Conservation (phyloP, 1,140 invertebrate genomes). For the Adelges cooleyi region DNA sequence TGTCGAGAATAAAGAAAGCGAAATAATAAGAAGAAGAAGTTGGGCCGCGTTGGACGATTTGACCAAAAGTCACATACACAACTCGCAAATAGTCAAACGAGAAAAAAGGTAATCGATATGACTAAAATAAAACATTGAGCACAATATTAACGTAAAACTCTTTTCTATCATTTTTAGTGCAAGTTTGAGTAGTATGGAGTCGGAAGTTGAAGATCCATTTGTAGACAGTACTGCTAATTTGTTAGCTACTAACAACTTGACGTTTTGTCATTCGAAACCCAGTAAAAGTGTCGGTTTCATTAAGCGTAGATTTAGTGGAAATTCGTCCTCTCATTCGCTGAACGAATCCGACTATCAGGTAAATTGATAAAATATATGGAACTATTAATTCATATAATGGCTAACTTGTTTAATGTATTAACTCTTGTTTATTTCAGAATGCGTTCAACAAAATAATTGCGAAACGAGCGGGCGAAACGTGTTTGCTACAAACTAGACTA, state of each 20-base stretch:
- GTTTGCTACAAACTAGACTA: constrained; percentile 55
- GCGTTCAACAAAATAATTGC: constrained; percentile 49
- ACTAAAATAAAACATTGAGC: background rate
- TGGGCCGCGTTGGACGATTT: constrained; percentile 65
- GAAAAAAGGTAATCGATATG: constrained; percentile 41
- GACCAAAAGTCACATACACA: constrained; percentile 39
- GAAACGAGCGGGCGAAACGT: constrained; percentile 48
- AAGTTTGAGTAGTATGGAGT: constrained; percentile 61
- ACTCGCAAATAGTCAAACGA: constrained; percentile 41
- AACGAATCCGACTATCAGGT: constrained; percentile 74
- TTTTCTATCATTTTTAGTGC: constrained; percentile 41
- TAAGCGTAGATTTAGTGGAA: constrained; percentile 40
- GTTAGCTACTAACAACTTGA: constrained; percentile 37
- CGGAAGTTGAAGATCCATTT: constrained; percentile 51
- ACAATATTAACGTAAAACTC: background rate
- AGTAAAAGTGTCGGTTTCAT: constrained; percentile 30
- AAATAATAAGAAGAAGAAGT: constrained; percentile 55
- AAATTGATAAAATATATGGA: constrained; percentile 26
- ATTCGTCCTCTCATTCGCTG: constrained; percentile 67
- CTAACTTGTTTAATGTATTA: background rate
- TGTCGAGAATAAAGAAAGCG: constrained; percentile 34
- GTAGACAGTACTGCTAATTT: constrained; percentile 42
- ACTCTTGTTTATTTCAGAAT: constrained; percentile 38
- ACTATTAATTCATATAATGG: background rate
- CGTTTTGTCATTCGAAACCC: constrained; percentile 30